phyloP scores from a whole-genome alignment of 2,888 invertebrate species.

The Dryococelus australis region DNA sequence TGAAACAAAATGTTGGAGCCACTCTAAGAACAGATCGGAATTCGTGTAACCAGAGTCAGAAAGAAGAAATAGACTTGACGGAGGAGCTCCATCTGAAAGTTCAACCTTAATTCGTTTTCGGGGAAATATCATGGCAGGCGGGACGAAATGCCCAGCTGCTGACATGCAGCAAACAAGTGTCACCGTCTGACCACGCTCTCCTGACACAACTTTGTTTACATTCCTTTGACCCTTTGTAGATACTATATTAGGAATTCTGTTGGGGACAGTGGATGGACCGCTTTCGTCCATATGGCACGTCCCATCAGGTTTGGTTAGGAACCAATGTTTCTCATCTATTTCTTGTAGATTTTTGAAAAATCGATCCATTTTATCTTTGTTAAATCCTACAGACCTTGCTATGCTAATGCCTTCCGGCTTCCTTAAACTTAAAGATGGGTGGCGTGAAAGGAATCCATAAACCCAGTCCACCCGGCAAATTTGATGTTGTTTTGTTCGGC shows the following conservation, averaged over 20 bases:
- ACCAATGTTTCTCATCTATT: constrained; percentile 48
- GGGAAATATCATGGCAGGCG: not conserved
- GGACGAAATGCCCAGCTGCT: too few relatives aligned
- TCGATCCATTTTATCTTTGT: constrained; percentile 47
- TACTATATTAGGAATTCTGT: not conserved
- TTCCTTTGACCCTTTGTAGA: not conserved
- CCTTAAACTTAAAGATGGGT: constrained; percentile 47
- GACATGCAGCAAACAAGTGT: not conserved
- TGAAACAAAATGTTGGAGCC: not conserved
- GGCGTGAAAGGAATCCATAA: constrained; percentile 48
- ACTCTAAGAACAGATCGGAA: not conserved
- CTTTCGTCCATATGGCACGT: constrained; percentile 59
- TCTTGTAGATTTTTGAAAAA: constrained; percentile 50
- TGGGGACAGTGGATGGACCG: constrained; percentile 55
- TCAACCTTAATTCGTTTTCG: constrained; percentile 59
- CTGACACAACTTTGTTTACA: not conserved
- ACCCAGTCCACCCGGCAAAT: constrained; percentile 51
- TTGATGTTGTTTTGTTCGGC: constrained; percentile 49
- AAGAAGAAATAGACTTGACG: not conserved
- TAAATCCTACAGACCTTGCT: constrained; percentile 51
- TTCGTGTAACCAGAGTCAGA: not conserved
- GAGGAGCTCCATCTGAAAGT: constrained; percentile 47
- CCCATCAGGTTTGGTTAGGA: constrained; percentile 43
- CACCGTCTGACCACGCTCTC: not conserved
- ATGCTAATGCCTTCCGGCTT: too few relatives aligned